Conservation (phyloP, 1,140 invertebrate genomes). For the Microplitis mediator region DNA sequence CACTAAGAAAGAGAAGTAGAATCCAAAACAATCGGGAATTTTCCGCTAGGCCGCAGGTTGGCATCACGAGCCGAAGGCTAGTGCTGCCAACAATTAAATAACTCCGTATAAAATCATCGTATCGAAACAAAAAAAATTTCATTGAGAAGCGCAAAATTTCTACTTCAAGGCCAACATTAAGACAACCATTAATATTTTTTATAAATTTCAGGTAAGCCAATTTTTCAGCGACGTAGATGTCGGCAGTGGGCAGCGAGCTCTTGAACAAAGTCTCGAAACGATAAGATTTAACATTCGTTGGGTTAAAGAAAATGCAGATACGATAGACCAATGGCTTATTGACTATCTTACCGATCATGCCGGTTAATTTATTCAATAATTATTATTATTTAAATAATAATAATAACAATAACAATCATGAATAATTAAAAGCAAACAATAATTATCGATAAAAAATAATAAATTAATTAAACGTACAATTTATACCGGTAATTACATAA, state of each 20-base stretch:
- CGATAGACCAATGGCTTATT: constrained; percentile 68
- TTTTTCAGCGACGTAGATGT: constrained; percentile 74
- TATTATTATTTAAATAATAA: background rate
- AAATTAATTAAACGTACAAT: background rate
- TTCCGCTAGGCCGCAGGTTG: too few relatives aligned
- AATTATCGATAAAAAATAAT: background rate
- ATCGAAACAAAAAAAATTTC: too few relatives aligned
- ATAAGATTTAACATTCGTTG: constrained; percentile 80
- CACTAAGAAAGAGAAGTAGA: too few relatives aligned
- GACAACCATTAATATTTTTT: constrained; percentile 10
- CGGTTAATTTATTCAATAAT: background rate
- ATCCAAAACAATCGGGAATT: too few relatives aligned
- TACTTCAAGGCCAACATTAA: background rate
- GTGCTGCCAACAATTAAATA: too few relatives aligned
- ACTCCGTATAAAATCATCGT: too few relatives aligned
- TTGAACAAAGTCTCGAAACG: constrained; percentile 77
- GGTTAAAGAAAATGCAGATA: constrained; percentile 70
- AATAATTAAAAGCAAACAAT: too few relatives aligned
- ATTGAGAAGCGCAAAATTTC: too few relatives aligned
- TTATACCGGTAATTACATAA: too few relatives aligned
- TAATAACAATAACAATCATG: background rate
- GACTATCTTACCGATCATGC: constrained; percentile 49
- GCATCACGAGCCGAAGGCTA: too few relatives aligned
- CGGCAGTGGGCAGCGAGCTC: constrained; percentile 70
- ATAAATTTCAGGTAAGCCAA: constrained; percentile 65